phyloP scores from a whole-genome alignment of 2,797 vertebrate species.

The Neosilurus mollespiculum region DNA sequence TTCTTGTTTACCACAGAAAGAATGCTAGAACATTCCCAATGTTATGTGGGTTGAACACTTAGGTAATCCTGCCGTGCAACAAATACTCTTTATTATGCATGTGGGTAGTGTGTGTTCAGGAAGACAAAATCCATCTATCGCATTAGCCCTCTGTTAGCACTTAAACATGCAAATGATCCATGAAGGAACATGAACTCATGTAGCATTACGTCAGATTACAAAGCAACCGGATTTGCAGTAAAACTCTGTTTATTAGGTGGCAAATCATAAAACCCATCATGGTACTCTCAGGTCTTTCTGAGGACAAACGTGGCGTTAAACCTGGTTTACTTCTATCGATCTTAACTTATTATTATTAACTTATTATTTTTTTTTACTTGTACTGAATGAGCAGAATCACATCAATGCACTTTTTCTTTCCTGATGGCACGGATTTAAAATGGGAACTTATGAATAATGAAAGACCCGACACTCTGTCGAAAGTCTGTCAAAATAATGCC shows the following conservation, averaged over 20 bases:
- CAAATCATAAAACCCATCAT: constrained; percentile 24
- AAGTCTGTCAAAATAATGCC: too few relatives aligned
- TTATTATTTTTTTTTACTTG: not conserved
- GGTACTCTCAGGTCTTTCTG: constrained; percentile 20
- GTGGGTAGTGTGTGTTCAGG: not conserved
- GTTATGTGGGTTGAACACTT: not conserved
- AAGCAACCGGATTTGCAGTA: constrained; percentile 35
- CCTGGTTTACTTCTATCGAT: constrained; percentile 7
- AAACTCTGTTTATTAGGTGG: constrained; percentile 52
- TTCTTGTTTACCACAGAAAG: not conserved
- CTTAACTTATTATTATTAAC: not conserved
- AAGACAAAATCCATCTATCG: constrained; percentile 40
- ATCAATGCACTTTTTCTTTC: too few relatives aligned
- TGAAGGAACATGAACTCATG: constrained; percentile 50
- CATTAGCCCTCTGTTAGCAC: constrained; percentile 59
- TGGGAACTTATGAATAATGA: too few relatives aligned
- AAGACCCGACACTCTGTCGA: too few relatives aligned
- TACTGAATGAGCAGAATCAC: too few relatives aligned
- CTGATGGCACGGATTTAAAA: too few relatives aligned
- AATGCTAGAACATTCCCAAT: not conserved
- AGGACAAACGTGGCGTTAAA: constrained; percentile 35
- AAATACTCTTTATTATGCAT: not conserved
- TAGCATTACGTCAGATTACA: constrained; percentile 44
- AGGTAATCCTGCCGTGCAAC: not conserved
- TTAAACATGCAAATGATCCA: constrained; percentile 57